phyloP scores from a whole-genome alignment of 2,888 invertebrate genomes.

The Drosophila siamana region DNA sequence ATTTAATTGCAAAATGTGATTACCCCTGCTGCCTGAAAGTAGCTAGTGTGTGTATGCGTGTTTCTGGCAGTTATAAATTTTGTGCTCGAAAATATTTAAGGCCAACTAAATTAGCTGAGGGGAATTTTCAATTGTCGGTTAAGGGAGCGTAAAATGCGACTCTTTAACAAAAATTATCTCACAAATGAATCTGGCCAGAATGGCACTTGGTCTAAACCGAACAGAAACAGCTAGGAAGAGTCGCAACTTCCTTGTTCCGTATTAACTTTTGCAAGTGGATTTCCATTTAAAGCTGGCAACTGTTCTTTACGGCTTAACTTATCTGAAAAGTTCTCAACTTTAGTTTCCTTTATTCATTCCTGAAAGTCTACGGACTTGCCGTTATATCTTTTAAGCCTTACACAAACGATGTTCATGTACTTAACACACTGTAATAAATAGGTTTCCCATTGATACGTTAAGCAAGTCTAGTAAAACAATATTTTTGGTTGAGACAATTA shows the following conservation, averaged over 20 bases:
- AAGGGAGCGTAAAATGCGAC: conserved; percentile 21
- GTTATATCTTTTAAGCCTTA: neutral
- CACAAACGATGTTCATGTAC: no score
- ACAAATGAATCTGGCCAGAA: conserved; percentile 12
- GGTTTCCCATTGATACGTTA: no score
- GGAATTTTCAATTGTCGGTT: conserved; percentile 23
- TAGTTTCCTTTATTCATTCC: neutral
- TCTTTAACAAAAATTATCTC: conserved; percentile 19
- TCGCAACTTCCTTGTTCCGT: conserved; percentile 3
- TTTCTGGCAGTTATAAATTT: neutral
- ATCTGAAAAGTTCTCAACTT: neutral
- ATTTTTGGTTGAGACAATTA: no score
- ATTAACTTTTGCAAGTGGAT: conserved; percentile 9
- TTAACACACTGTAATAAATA: no score
- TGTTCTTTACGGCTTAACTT: neutral
- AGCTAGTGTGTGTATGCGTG: neutral
- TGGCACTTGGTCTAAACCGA: conserved; percentile 10
- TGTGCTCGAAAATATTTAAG: neutral
- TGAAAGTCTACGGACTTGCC: neutral
- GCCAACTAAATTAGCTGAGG: conserved; percentile 8
- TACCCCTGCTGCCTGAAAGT: neutral
- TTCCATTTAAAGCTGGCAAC: neutral
- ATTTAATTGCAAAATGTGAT: conserved; percentile 40
- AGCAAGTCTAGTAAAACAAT: no score
- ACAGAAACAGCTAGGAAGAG: neutral